Evolutionary conservation across 2,797 vertebrate species (phyloP).

Genomic region (Myoxocephalus aenaeus): DNA sequence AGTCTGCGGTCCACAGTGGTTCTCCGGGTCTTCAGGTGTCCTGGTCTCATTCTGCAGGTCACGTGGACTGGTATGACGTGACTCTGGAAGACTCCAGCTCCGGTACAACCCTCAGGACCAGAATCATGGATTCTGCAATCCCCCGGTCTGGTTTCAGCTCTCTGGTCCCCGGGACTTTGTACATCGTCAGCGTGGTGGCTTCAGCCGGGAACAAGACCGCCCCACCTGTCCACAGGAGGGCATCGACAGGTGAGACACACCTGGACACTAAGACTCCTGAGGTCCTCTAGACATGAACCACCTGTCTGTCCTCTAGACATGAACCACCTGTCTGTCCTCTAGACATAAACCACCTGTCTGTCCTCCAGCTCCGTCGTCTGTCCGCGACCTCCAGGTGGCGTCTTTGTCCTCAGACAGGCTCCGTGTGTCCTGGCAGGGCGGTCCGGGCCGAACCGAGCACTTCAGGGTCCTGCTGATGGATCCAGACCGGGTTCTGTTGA

Average conservation of each 20-base stretch:
- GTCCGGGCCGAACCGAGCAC: conserved; percentile 81
- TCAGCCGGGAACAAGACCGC: conserved; percentile 84
- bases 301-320: too few species aligned
- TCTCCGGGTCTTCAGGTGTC: conserved; percentile 79
- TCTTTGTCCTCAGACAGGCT: conserved; percentile 76
- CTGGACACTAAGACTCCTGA: too few species aligned
- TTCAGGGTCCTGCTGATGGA: conserved; percentile 84
- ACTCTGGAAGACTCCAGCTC: conserved; percentile 75
- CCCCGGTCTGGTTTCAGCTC: conserved; percentile 79
- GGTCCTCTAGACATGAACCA: too few species aligned
- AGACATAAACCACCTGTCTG: background rate
- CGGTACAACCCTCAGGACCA: conserved; percentile 66
- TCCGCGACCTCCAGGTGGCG: conserved; percentile 79
- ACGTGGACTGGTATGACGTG: conserved; percentile 87
- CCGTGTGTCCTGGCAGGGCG: conserved; percentile 82
- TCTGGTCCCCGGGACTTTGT: conserved; percentile 86
- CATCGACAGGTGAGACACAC: conserved; percentile 84
- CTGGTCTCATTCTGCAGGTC: conserved; percentile 87
- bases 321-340: too few species aligned
- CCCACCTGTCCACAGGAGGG: conserved; percentile 69
- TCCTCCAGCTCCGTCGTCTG: conserved; percentile 86
- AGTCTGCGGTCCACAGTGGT: conserved; percentile 18
- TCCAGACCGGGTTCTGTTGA: conserved; percentile 62
- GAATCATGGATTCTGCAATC: conserved; percentile 70
- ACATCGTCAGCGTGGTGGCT: conserved; percentile 83